Base-by-base conservation (phyloP, 2,113 vertebrate species). In the Ceratotherium simum region DNA sequence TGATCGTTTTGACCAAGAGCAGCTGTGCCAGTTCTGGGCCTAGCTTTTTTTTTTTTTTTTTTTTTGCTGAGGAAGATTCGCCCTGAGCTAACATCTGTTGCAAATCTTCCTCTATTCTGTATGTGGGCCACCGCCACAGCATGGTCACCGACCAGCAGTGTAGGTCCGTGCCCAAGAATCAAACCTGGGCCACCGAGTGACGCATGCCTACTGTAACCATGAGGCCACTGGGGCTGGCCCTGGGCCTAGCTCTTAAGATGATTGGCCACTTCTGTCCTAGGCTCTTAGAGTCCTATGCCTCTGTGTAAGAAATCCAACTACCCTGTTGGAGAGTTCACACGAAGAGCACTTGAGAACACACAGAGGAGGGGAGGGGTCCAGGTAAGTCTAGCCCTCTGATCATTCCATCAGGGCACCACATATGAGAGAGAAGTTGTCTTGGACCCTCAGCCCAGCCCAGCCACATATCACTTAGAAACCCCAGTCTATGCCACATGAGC, bases 401-500 rank as follows among this genome's bases (percentile, higher is more conserved):
- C 1, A 2, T 29, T 27, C 60, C 51, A 62, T 36, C n/a, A 51
- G 51, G 48, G 73, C 33, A 48, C 23, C 54, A 42, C 36, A 60
- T 33, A 31, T 62, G 23, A 0, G 69, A 78, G 54, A 85, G 33
- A 96, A 51, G 18, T 51, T 27, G 1, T 39, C 72, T 39, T 21
- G 23, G 29, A 62, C 56, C n/a, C 21, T 87, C 33, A 65, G 60
- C 3, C 33, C 48, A 51, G 86, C 21, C 12, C 60, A 46, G 82
- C 12, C 25, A 33, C 16, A 0, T 42, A 31, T 80, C 31, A 12
- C 31, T 16, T 8, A 80, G 56, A 70, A 80, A 48, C 31, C 25
- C 39, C 48, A 2, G 3, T 10, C 84, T 29, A n/a, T 1, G 31
- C 8, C 0, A 62, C 18, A 42, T 0, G 29, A 73, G 54, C 25